Base-by-base conservation (phyloP, 2,113 vertebrate species). In the Corvus moneduloides region DNA sequence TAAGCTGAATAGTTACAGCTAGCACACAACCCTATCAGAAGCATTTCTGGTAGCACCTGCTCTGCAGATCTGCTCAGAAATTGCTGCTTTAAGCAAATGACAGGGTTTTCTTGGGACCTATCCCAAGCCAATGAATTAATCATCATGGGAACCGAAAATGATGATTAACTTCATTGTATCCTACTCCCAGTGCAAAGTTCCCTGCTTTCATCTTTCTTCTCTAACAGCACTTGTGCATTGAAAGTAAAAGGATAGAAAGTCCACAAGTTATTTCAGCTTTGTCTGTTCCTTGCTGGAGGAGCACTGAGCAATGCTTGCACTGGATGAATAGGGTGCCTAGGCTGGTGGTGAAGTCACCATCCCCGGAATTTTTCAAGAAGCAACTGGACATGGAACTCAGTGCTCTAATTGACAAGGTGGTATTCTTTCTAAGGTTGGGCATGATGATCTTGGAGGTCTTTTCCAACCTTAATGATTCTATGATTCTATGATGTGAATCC, bases 311-410 rank as follows among this genome's bases (percentile, higher is more conserved):
- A 37, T 43, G 12, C 18, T 43, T 7, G 2, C 32, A 43, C 32
- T 20, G 11, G 9, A 18, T 61, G 39, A 32, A 41, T 0, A 0
- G 13, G 9, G 16, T 59, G 22, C 44, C 44, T 44, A n/a, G 14
- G 17, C 26, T 49, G 32, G 26, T 69, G 72, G 21, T 16, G 32
- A 46, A 62, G 21, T 55, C 26, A 43, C 12, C 17, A 37, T 19
- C 15, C 18, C 26, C 17, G 32, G 26, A 62, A 55, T 6, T 43
- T 10, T 16, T 43, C 63, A 43, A 49, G 63, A 56, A 69, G 49
- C 11, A 41, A 10, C 13, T n/a, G 33, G n/a, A 16, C 17, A 7
- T 28, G 30, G 26, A 26, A 48, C 17, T 32, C 14, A 90, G 48
- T 32, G 30, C 21, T 27, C 22, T 56, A 23, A 37, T 20, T 44